Evolutionary conservation across 2,797 vertebrate species (phyloP), one percentile per base, ranked within the genome.

Genomic region (Myotis vivesi): DNA sequence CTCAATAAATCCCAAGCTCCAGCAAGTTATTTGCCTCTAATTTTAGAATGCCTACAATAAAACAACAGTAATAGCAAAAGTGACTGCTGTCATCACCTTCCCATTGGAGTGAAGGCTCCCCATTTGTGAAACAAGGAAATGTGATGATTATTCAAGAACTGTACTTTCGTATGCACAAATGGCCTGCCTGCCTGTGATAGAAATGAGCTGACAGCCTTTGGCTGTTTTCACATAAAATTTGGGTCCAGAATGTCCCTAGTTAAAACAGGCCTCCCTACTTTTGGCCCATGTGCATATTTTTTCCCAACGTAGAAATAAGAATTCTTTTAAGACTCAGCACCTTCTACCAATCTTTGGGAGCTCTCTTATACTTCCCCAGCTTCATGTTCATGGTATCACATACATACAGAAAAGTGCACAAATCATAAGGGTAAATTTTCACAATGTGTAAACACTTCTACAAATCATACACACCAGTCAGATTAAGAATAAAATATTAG

Each of bases 221-320:
- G 89, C 94, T 95, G 87, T 95, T 95, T 97, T 95, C 93, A 87
- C 80, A 81, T 96, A 86, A 91, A 96, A 94, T 95, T 91, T 79
- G 83, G 84, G 64, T 89, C 95, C 89, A 92, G 87, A 84, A 89
- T 89, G 92, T 94, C 85, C 94, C 75, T 75, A 80, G 80, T 94
- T 95, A 95, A 94, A 88, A 87, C 80, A 87, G 55, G 12, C 75
- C 82, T 87, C 53, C 28, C 59, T 92, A 51, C 80, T 77, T 91
- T 87, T 80, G 87, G 79, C 17, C 55, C 28, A 15, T 0, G 5
- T 59, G 41, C 22, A 68, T 62, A 46, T 89, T 72, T 85, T 23
- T 13, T 5, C 0, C 64, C 66, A 66, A 0, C 49, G 5, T 62
- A 84, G n/a, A 30, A 68, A 51, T n/a, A 73, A 10, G 49, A 93